These are phyloP conservation scores for Bombycilla garrulus DNA, from an alignment of 2,113 vertebrate genomes.

Conservation along the genomic window DNA sequence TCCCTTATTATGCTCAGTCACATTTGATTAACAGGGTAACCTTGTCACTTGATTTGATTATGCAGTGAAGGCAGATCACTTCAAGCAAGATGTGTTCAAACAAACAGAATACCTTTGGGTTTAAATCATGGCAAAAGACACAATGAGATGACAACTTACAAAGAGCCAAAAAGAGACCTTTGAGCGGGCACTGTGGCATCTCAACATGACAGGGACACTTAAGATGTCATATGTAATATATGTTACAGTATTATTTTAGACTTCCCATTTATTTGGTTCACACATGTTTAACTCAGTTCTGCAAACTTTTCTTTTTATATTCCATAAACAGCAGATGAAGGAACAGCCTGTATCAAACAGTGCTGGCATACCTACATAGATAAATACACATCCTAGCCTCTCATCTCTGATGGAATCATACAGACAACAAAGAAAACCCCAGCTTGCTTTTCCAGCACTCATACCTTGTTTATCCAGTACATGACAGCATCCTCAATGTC, in stretches of 20 bases:
- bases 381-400: not conserved
- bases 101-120: not conserved
- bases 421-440: not conserved
- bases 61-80: not conserved
- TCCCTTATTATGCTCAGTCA: not conserved
- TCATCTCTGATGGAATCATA: not conserved
- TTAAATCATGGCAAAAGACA: not conserved
- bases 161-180: not conserved
- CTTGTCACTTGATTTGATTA: not conserved
- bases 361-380: not conserved
- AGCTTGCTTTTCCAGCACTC: not conserved
- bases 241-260: not conserved
- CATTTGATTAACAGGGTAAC: not conserved
- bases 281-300: not conserved
- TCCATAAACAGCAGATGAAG: not conserved
- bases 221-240: rapidly evolving
- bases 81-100: not conserved
- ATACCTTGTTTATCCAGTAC: conserved; percentile 98
- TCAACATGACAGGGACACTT: not conserved
- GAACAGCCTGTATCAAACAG: not conserved
- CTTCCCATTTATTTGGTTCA: not conserved
- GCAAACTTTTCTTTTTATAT: not conserved
- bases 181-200: rapidly evolving
- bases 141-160: not conserved
- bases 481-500: conserved; percentile 92